Evolutionary conservation across 2,888 invertebrate genomes (phyloP), one percentile per base, ranked within the genome.

Genomic region (Hybos culiciformis): DNA sequence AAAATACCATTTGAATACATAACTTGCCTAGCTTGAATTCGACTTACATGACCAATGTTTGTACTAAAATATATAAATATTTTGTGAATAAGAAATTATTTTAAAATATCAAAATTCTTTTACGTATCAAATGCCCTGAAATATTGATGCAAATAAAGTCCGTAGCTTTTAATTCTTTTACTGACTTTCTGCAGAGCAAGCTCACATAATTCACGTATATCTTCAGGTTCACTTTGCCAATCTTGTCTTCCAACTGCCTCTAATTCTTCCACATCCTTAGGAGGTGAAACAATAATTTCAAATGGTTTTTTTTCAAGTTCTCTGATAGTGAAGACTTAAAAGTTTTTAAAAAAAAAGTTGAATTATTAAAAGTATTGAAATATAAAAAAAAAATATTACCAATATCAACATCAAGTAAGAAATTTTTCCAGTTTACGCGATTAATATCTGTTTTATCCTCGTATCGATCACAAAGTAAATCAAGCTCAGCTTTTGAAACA

Each of bases 381-480:
- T 5, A 1, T 4, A 24, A 26, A 14, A 7, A 21, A 33, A 2
- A 29, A 21, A 20, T 11, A 7, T 29, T 17, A 80, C 80, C 83
- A 56, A 78, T 76, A 56, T 86, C 80, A 50, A 85, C 75, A 59
- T 85, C 84, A 54, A 81, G 79, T 55, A 79, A 80, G 59, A 86
- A 86, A 18, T 77, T 76, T 45, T 74, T 72, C 84, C 85, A 86
- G 59, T 80, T 78, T 34, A 83, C 70, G 41, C 77, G 71, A 42
- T 73, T 69, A 0, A 64, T 62, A 61, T 84, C 83, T 52, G 77
- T 72, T n/a, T 80, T 79, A 67, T 84, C 82, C 46, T 72, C 60
- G 62, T 84, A 86, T 56, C 79, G 76, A 12, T 70, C 66, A 52
- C 74, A 69, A n/a, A 86, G 59, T 44, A 74, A 71, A 46, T 73